These are phyloP conservation scores for Rhinichthys klamathensis DNA, from an alignment of 2,113 vertebrate species.

Conservation along the genomic window DNA sequence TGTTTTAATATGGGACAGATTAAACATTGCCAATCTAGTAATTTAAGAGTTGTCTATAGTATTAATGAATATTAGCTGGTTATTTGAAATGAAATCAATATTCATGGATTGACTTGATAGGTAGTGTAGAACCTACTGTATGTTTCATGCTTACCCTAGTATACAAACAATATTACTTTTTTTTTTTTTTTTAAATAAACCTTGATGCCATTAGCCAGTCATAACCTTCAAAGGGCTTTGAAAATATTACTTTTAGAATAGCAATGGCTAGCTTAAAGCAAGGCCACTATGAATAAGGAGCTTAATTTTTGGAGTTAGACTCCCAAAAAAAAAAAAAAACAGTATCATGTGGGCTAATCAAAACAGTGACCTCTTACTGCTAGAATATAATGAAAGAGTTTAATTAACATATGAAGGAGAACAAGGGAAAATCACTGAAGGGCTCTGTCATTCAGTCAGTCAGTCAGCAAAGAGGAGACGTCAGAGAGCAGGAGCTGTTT, in stretches of 20 bases:
- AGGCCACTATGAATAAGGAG: neutral
- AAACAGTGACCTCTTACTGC: constrained; percentile 49
- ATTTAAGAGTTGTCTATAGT: no score
- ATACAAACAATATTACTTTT: no score
- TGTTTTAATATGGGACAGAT: no score
- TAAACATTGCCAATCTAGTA: no score
- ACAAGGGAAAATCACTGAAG: constrained; percentile 41
- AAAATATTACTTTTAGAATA: constrained; percentile 26
- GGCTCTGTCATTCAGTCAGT: constrained; percentile 41
- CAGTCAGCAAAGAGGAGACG: constrained; percentile 19
- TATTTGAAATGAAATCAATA: no score
- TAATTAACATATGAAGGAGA: constrained; percentile 54
- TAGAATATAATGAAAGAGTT: constrained; percentile 61
- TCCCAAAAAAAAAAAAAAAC: constrained; percentile 11
- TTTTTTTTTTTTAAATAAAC: neutral
- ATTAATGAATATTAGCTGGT: no score
- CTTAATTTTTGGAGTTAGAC: neutral
- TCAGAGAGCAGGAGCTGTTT: constrained; percentile 22
- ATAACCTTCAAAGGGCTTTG: neutral
- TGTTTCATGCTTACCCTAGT: no score
- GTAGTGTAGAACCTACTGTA: no score
- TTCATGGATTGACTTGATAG: no score
- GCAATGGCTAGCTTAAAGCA: neutral
- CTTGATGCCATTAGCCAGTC: neutral
- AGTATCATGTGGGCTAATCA: constrained; percentile 53